Evolutionary conservation across 1,140 invertebrate genomes (phyloP), one percentile per base, ranked within the genome.

Genomic region (Drosophila lacteicornis): DNA sequence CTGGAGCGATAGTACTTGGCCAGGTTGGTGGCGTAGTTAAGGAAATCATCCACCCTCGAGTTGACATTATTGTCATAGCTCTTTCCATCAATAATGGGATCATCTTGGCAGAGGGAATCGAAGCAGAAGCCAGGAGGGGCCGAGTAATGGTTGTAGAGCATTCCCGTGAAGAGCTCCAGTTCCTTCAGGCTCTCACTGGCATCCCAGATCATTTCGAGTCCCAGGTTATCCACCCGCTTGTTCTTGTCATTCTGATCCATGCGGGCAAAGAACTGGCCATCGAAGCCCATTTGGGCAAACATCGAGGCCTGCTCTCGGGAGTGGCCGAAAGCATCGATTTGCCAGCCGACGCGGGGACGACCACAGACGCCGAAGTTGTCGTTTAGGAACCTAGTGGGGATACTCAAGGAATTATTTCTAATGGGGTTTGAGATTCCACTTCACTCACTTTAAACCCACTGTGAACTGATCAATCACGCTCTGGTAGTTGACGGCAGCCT

Each of bases 251-350:
- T 95, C 93, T 97, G 97, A 93, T 99, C 98, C 13, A 99, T 94
- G 47, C 98, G 94, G 3, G 96, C 97, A 74, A 99, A 95, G 80
- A 99, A 97, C 47, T 98, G 93, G 0, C 97, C 98, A 92, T 99
- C 97, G 90, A 96, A 99, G 1, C 96, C 96, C 94, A 97, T 94
- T 57, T 95, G 96, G 0, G 97, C 96, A 86, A 98, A 96, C 2
- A 98, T 93, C 0, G 97, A 97, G 0, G 97, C 97, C 93, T 96
- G 95, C 66, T 98, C 98, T 25, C 96, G 93, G 0, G 97, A 97
- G 88, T 99, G 98, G 0, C 98, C 98, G 86, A 98, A 99, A 0
- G 98, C 97, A 94, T 98, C 97, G 56, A 99, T 98, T 92, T 99
- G 98, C 98, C 98, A 99, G 6, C 96, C 97, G 5, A 98, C 95